These are phyloP conservation scores for Zoanthus solanderi DNA, from an alignment of 92 coral and sea anemone genomes.

Conservation along the genomic window DNA sequence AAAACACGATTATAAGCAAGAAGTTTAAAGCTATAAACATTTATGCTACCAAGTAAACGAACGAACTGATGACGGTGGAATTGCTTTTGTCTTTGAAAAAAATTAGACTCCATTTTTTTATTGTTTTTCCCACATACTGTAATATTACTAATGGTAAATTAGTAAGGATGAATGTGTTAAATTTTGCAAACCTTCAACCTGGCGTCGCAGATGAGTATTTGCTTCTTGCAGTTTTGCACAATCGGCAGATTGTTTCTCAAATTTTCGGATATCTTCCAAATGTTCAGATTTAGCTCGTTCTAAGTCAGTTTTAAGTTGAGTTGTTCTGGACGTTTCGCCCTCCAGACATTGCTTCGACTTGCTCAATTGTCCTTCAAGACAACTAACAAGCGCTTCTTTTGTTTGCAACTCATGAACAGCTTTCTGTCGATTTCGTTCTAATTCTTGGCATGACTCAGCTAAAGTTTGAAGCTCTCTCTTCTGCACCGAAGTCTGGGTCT, in stretches of 20 bases:
- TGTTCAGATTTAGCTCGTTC: slow-evolving; percentile 72
- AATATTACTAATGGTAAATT: not conserved
- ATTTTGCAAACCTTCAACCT: slow-evolving; percentile 71
- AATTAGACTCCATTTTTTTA: too few species aligned
- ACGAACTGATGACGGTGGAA: too few species aligned
- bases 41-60: too few species aligned
- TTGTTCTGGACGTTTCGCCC: slow-evolving; percentile 57
- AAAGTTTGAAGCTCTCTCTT: slow-evolving; percentile 81
- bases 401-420: slow-evolving; percentile 75
- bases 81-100: too few species aligned
- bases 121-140: too few species aligned
- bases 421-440: slow-evolving; percentile 79
- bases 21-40: too few species aligned
- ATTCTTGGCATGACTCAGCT: slow-evolving; percentile 79
- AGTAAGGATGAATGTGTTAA: not conserved
- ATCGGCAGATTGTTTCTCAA: slow-evolving; percentile 78
- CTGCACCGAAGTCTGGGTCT: slow-evolving; percentile 52
- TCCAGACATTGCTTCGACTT: slow-evolving; percentile 78
- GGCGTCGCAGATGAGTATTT: slow-evolving; percentile 72
- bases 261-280: slow-evolving; percentile 63
- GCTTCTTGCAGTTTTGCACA: slow-evolving; percentile 76
- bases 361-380: slow-evolving; percentile 79
- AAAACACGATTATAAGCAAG: too few species aligned
- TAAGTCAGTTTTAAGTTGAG: slow-evolving; percentile 72
- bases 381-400: slow-evolving; percentile 79